A percentile compares a stretch with the other conserved stretches of the same genome.
phyloP scores from a whole-genome alignment of 2,888 invertebrate species.

The Catocala nupta region DNA sequence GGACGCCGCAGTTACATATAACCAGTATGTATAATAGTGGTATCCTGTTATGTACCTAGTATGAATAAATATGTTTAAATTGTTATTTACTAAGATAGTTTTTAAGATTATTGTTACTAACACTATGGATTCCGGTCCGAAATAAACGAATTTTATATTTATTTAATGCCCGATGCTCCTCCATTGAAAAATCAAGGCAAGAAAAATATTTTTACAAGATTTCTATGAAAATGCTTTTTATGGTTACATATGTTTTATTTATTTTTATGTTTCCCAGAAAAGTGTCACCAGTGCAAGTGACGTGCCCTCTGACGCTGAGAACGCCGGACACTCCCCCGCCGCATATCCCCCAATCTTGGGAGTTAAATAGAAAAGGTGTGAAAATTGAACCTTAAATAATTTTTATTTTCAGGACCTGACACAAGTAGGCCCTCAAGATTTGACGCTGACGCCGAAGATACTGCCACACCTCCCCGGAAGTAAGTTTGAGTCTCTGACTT shows the following conservation, averaged over 20 bases:
- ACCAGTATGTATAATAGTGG: no score
- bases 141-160: no score
- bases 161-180: slow-evolving; percentile 8
- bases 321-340: slow-evolving; percentile 10
- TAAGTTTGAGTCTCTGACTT: no score
- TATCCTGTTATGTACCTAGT: no score
- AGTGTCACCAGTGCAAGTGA: no score
- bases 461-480: slow-evolving; percentile 5
- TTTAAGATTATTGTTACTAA: no score
- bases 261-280: slow-evolving; percentile 4
- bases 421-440: slow-evolving; percentile 4
- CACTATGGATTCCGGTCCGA: no score
- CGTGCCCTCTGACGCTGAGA: slow-evolving; percentile 2
- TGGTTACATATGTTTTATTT: background rate
- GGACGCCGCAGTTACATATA: no score
- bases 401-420: slow-evolving; percentile 9
- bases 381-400: background rate
- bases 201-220: background rate
- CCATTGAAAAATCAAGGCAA: slow-evolving; percentile 6
- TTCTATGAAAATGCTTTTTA: background rate
- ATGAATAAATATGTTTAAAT: no score
- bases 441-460: background rate
- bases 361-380: slow-evolving; percentile 5
- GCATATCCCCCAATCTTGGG: slow-evolving; percentile 3
- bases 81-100: no score